These are phyloP conservation scores for Silurus glanis DNA, from an alignment of 2,113 vertebrate species.

Conservation along the genomic window DNA sequence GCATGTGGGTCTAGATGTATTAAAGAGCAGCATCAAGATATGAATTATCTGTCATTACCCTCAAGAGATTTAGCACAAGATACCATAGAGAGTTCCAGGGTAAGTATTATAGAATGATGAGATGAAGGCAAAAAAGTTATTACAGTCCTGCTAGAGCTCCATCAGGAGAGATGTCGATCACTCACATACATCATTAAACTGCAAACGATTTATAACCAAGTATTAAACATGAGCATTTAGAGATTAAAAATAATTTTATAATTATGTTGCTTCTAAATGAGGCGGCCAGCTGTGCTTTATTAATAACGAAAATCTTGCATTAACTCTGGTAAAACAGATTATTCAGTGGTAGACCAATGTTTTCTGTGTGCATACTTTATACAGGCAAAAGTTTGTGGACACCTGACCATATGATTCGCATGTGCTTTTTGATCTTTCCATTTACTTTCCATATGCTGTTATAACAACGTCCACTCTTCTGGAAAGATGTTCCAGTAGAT, in stretches of 20 bases:
- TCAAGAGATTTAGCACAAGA: not conserved
- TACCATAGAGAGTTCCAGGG: not conserved
- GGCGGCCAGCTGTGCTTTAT: not conserved
- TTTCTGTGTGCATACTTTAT: not conserved
- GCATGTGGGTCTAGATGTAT: not conserved
- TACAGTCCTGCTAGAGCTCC: not conserved
- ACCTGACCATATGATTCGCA: too few relatives aligned
- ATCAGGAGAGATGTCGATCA: not conserved
- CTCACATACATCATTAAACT: not conserved
- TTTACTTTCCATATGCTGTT: too few relatives aligned
- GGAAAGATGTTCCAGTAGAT: too few relatives aligned
- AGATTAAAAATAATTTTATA: not conserved
- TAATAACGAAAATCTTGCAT: not conserved
- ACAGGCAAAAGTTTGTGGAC: too few relatives aligned
- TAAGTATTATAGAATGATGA: not conserved
- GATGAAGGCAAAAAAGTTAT: constrained; percentile 4
- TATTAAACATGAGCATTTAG: not conserved
- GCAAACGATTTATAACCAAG: not conserved
- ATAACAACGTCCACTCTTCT: too few relatives aligned
- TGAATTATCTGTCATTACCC: not conserved
- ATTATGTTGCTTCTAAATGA: not conserved
- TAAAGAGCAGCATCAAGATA: not conserved
- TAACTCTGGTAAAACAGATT: not conserved
- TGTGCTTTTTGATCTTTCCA: too few relatives aligned
- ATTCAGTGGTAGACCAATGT: not conserved